These are phyloP conservation scores for Osmerus mordax DNA, from an alignment of 2,113 vertebrate genomes.

Conservation along the genomic window DNA sequence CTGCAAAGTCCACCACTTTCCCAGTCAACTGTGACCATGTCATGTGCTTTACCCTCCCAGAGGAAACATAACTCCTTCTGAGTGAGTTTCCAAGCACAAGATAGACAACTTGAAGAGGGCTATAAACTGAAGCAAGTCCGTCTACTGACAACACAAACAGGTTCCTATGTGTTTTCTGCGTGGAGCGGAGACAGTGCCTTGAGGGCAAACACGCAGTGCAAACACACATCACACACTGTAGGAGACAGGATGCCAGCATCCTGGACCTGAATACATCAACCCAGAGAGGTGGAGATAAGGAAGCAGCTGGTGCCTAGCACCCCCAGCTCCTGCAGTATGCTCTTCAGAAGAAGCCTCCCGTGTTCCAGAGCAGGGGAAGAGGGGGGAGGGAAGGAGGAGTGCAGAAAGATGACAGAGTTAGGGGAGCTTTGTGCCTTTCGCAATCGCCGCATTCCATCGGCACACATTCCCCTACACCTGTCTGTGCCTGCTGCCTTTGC, in stretches of 20 bases:
- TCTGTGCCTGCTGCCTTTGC: constrained; percentile 40
- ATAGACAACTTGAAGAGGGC: too few species aligned
- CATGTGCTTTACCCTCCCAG: not conserved
- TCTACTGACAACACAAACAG: not conserved
- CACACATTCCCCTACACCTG: constrained; percentile 55
- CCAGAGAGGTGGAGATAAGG: constrained; percentile 6
- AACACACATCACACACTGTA: too few species aligned
- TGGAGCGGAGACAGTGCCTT: too few species aligned
- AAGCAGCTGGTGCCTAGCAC: constrained; percentile 35
- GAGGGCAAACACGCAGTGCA: too few species aligned
- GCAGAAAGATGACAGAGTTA: constrained; percentile 24
- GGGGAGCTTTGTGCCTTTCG: constrained; percentile 43
- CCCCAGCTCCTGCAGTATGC: constrained; percentile 10
- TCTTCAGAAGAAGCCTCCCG: not conserved
- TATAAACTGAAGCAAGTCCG: constrained; percentile 4
- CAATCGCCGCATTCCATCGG: constrained; percentile 69
- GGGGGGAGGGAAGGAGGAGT: constrained; percentile 23
- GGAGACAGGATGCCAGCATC: not conserved
- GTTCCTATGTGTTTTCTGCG: too few species aligned
- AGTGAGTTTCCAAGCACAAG: too few species aligned
- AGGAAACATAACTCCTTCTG: too few species aligned
- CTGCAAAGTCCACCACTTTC: not conserved
- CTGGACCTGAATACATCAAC: not conserved
- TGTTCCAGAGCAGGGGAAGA: not conserved
- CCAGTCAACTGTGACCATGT: not conserved